A percentile compares a stretch with the other conserved stretches of the same genome.
Conservation (phyloP, 2,113 vertebrate species). For the Regulus satrapa region DNA sequence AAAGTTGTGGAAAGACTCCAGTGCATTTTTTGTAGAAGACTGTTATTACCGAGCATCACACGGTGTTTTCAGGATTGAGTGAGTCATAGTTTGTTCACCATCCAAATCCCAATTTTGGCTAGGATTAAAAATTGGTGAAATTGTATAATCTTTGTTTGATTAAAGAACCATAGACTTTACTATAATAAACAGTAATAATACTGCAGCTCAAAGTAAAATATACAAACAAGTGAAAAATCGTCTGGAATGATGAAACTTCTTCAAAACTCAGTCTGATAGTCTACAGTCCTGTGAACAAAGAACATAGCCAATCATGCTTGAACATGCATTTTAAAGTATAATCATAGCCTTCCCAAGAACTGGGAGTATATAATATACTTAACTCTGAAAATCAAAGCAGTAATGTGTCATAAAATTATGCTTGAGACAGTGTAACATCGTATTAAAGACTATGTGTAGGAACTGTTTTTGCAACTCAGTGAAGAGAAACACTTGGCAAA, state of each 20-base stretch:
- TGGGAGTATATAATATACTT: not conserved
- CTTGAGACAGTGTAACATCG: not conserved
- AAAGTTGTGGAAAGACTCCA: not conserved
- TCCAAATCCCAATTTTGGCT: not conserved
- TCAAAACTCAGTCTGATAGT: not conserved
- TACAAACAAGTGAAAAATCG: constrained; percentile 1
- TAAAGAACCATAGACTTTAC: not conserved
- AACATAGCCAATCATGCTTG: not conserved
- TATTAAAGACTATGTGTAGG: not conserved
- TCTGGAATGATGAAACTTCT: not conserved
- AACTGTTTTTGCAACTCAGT: not conserved
- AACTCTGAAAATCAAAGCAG: not conserved
- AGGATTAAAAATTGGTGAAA: not conserved
- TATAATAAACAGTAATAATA: constrained; percentile 9
- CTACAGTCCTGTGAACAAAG: not conserved
- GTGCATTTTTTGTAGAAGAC: not conserved
- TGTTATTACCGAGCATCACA: not conserved
- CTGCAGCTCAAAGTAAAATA: not conserved
- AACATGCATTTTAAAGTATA: not conserved
- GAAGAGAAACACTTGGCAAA: not conserved
- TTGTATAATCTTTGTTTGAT: constrained; percentile 11
- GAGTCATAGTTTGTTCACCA: not conserved
- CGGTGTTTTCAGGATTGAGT: not conserved
- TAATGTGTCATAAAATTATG: not conserved
- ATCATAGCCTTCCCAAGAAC: not conserved